These are phyloP conservation scores for Leptodactylus fuscus DNA, from an alignment of 2,113 vertebrate genomes.

Conservation along the genomic window DNA sequence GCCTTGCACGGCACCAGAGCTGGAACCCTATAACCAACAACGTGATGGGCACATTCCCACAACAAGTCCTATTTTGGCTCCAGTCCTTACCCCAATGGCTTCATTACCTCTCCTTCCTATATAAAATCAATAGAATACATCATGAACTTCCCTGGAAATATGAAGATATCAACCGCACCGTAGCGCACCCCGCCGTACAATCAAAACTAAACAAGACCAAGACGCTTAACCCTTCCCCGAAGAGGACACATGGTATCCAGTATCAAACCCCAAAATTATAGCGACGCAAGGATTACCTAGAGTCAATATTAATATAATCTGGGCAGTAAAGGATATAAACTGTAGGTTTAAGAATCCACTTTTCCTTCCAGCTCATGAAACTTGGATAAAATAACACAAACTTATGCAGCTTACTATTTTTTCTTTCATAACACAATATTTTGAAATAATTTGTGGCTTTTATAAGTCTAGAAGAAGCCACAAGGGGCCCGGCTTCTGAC, in stretches of 20 bases:
- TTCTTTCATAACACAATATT: conserved; percentile 73
- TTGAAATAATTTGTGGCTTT: conserved; percentile 82
- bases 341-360: conserved; percentile 71
- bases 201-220: not conserved
- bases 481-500: conserved; percentile 80
- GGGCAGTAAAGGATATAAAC: conserved; percentile 56
- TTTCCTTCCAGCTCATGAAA: conserved; percentile 78
- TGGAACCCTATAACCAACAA: too few relatives aligned
- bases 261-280: conserved; percentile 2
- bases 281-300: conserved; percentile 37
- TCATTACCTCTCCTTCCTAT: not conserved
- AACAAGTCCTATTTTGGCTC: too few relatives aligned
- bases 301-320: conserved; percentile 49
- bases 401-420: conserved; percentile 80
- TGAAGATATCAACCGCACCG: not conserved
- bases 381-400: conserved; percentile 83
- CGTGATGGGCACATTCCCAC: too few relatives aligned
- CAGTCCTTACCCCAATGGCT: not conserved
- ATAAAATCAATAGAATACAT: conserved; percentile 17
- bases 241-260: not conserved
- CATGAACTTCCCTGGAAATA: not conserved
- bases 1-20: too few relatives aligned
- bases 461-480: conserved; percentile 79
- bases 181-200: not conserved
- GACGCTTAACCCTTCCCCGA: conserved; percentile 16